Evolutionary conservation across 2,888 invertebrate species (phyloP).

Genomic region (Acronicta aceris): DNA sequence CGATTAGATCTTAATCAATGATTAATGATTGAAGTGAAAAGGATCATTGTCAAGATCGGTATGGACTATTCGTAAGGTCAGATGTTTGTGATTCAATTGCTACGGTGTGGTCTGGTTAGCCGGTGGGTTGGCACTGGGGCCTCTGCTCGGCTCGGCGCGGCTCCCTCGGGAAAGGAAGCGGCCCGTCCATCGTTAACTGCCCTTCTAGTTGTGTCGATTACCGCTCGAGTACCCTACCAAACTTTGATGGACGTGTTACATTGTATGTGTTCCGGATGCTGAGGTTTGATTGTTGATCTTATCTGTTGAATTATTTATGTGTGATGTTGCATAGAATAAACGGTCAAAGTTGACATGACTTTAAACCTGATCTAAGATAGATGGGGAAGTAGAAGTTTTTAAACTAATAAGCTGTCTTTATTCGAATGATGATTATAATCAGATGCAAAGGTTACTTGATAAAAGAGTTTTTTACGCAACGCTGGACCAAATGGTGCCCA

Average conservation of each 20-base stretch:
- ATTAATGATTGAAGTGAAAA: constrained; percentile 35
- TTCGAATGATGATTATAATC: background rate
- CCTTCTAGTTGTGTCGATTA: constrained; percentile 87
- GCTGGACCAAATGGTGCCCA: too few species aligned
- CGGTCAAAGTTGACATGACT: background rate
- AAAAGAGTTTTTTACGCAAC: too few species aligned
- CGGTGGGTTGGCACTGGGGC: constrained; percentile 62
- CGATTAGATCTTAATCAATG: constrained; percentile 41
- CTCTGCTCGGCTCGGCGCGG: constrained; percentile 43
- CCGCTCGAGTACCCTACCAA: constrained; percentile 82
- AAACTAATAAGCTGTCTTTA: constrained; percentile 1
- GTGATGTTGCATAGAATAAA: constrained; percentile 11
- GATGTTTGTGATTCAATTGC: constrained; percentile 49
- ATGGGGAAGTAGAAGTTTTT: background rate
- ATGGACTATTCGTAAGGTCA: constrained; percentile 50
- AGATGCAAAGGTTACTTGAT: background rate
- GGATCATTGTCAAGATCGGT: constrained; percentile 65
- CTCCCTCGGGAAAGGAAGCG: constrained; percentile 86
- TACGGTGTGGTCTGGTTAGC: constrained; percentile 56
- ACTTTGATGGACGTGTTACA: constrained; percentile 85
- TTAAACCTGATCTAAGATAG: background rate
- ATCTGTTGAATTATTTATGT: constrained; percentile 34
- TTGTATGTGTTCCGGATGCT: constrained; percentile 73
- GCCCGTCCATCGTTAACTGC: constrained; percentile 83
- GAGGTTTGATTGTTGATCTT: constrained; percentile 61